Conservation (phyloP, 2,797 vertebrate genomes). For the Phylloscopus collybita region DNA sequence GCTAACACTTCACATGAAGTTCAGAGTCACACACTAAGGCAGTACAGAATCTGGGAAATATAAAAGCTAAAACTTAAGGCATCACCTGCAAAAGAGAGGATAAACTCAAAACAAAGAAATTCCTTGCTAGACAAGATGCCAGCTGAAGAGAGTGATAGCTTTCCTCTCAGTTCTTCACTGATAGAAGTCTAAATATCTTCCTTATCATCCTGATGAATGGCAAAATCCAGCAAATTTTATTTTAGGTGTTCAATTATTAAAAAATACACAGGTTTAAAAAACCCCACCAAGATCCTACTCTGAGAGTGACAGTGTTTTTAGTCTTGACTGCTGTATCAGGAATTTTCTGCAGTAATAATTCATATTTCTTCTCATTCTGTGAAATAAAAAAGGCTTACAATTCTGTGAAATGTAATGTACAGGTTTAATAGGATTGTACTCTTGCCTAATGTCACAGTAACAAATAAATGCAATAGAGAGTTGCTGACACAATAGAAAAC, state of each 20-base stretch:
- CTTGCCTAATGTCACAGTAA: slow-evolving; percentile 73
- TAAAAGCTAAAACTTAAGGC: not conserved
- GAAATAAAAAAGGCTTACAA: slow-evolving; percentile 71
- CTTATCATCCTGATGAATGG: not conserved
- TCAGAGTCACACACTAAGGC: not conserved
- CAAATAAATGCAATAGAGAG: slow-evolving; percentile 78
- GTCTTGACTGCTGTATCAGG: slow-evolving; percentile 60
- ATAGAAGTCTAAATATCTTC: not conserved
- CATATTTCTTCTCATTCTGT: slow-evolving; percentile 63
- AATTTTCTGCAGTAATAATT: slow-evolving; percentile 57
- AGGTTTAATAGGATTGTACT: slow-evolving; percentile 81
- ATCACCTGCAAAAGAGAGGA: not conserved
- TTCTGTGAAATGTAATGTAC: slow-evolving; percentile 73
- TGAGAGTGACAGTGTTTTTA: slow-evolving; percentile 26
- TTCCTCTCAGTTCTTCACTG: not conserved
- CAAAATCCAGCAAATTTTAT: not conserved
- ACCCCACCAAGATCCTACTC: not conserved
- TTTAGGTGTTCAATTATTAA: slow-evolving; percentile 20
- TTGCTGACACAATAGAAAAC: slow-evolving; percentile 79
- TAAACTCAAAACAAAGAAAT: not conserved
- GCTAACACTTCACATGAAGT: not conserved
- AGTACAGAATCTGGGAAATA: not conserved
- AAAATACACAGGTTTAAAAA: not conserved
- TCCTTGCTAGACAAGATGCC: not conserved
- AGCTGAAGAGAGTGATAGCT: not conserved